phyloP scores from a whole-genome alignment of 2,113 vertebrate species.

The Caranx ignobilis region DNA sequence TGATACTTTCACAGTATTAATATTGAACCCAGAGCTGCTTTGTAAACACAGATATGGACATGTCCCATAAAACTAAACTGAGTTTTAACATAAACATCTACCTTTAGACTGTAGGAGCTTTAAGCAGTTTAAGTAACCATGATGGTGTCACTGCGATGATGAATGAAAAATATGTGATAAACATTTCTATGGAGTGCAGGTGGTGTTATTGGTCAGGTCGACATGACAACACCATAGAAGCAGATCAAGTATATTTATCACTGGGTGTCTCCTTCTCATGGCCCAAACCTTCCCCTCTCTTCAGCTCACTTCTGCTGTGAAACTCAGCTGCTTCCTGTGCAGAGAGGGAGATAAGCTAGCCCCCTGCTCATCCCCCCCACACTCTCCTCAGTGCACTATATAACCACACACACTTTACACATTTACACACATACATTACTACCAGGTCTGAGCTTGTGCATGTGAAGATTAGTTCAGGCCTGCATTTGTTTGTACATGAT shows the following conservation, averaged over 20 bases:
- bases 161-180: background rate
- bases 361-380: background rate
- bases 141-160: background rate
- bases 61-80: too few relatives aligned
- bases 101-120: too few relatives aligned
- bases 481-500: background rate
- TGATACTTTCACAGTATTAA: too few relatives aligned
- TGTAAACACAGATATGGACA: too few relatives aligned
- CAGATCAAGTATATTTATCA: background rate
- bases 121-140: too few relatives aligned
- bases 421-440: background rate
- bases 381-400: background rate
- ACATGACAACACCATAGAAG: too few relatives aligned
- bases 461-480: background rate
- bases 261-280: background rate
- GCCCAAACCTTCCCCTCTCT: conserved; percentile 30
- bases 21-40: too few relatives aligned
- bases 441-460: background rate
- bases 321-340: conserved; percentile 77
- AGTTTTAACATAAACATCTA: too few relatives aligned
- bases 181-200: background rate
- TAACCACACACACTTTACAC: background rate
- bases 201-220: background rate
- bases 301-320: conserved; percentile 74
- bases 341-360: background rate